phyloP scores from a whole-genome alignment of 2,888 invertebrate genomes.

The Eupithecia centaureata region DNA sequence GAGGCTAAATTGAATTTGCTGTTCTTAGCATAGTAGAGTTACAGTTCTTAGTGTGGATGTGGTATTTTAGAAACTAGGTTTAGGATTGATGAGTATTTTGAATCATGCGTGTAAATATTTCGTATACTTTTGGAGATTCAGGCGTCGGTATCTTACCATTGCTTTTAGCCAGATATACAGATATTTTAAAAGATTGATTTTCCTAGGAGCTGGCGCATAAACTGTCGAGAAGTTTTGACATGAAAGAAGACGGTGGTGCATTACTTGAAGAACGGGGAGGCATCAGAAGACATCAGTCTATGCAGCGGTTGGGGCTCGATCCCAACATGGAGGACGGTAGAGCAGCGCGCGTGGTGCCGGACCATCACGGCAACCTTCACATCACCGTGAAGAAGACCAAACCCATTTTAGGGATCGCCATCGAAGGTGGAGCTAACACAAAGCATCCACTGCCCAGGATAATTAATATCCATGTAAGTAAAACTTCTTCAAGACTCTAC shows the following conservation, averaged over 20 bases:
- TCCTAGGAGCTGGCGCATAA: constrained; percentile 93
- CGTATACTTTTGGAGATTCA: constrained; percentile 22
- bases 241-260: constrained; percentile 92
- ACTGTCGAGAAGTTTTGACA: constrained; percentile 93
- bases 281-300: constrained; percentile 89
- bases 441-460: constrained; percentile 97
- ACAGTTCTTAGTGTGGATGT: constrained; percentile 76
- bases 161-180: not conserved
- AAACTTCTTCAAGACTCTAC: not conserved
- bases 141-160: constrained; percentile 12
- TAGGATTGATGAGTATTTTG: constrained; percentile 47
- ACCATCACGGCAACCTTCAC: constrained; percentile 94
- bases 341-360: constrained; percentile 88
- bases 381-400: constrained; percentile 96
- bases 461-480: constrained; percentile 96
- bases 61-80: constrained; percentile 69
- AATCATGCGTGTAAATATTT: constrained; percentile 46
- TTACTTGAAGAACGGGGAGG: constrained; percentile 87
- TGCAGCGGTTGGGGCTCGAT: constrained; percentile 88
- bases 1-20: constrained; percentile 79
- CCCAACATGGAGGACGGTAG: constrained; percentile 78
- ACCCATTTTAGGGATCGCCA: constrained; percentile 97
- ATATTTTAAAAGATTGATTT: constrained; percentile 36
- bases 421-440: constrained; percentile 98
- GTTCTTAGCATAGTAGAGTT: constrained; percentile 76